Percentiles rank a stretch among this genome's conserved stretches.
These are phyloP conservation scores for Drosophila sechellia DNA, from an alignment of 1,140 invertebrate genomes.

Conservation along the genomic window DNA sequence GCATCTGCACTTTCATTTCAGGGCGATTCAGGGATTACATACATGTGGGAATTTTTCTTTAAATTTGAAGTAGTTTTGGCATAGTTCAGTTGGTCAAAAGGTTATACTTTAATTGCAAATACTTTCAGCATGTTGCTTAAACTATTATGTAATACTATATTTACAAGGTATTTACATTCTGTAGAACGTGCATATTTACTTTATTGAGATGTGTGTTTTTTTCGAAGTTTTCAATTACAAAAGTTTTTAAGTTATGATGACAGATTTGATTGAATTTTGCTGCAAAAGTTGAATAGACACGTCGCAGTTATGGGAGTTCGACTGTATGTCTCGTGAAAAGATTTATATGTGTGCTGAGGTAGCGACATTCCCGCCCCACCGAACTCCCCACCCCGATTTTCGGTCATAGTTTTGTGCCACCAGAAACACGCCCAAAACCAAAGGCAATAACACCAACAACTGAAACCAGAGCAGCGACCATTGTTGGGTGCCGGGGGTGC, in stretches of 20 bases:
- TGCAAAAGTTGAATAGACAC: neutral
- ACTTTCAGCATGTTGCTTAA: too few relatives aligned
- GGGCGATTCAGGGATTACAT: neutral
- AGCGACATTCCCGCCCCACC: constrained; percentile 34
- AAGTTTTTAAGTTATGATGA: constrained; percentile 13
- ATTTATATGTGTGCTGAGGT: constrained; percentile 30
- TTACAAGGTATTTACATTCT: neutral
- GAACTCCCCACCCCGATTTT: constrained; percentile 9
- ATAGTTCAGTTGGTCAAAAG: too few relatives aligned
- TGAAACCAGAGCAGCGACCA: constrained; percentile 19
- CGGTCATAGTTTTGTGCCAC: constrained; percentile 43
- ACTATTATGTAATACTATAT: too few relatives aligned
- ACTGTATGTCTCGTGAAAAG: constrained; percentile 21
- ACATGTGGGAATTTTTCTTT: neutral
- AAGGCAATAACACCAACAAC: constrained; percentile 26
- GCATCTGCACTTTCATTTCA: neutral
- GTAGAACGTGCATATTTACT: neutral
- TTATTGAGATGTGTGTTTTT: neutral
- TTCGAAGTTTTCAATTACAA: neutral
- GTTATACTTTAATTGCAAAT: too few relatives aligned
- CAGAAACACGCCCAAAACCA: constrained; percentile 46
- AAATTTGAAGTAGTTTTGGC: neutral
- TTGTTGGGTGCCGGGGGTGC: constrained; percentile 2
- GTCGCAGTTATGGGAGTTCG: constrained; percentile 17
- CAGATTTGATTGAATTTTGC: constrained; percentile 3